Evolutionary conservation across 2,888 invertebrate species (phyloP), one percentile per base, ranked within the genome.

Genomic region (Plemyria rubiginata): DNA sequence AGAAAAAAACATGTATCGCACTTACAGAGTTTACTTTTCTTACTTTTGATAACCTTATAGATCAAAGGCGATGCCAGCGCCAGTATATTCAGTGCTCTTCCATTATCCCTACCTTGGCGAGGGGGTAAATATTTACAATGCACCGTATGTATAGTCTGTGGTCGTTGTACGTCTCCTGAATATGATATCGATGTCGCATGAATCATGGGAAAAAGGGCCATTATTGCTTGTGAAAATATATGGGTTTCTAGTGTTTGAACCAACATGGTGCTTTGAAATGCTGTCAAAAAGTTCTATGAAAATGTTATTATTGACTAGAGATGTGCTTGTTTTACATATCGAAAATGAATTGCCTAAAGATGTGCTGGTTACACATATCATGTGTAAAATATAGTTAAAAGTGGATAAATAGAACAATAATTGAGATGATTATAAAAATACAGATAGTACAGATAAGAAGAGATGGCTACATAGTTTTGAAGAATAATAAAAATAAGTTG

Each of bases 101-200:
- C 60, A 66, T 61, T 65, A 66, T 60, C 60, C 43, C 29, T 29
- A 22, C 13, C 16, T 22, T 9, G 48, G 45, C 43, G 60, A 60
- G 55, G 55, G 28, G 55, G 48, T 62, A 62, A 67, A 62, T 65
- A 61, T 69, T 65, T 65, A 60, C 63, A 63, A 54, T 60, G 57
- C 57, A 54, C 29, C 41, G 48, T 57, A 54, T 49, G 50, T 85
- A 85, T 85, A 85, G 86, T 58, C 8, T 46, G 53, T 38, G 38
- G 53, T 46, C 46, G 53, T 15, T 46, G 40, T 40, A 48, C 53
- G 40, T 53, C 46, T 53, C 15, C 12, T n/a, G 59, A 59, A 52
- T 59, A 53, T 48, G 11, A 59, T 53, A 59, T 46, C 46, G 12
- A 55, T 36, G 38, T 29, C 12, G 15, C 46, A 48, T 53, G 46